phyloP scores from a whole-genome alignment of 2,888 invertebrate genomes.

The Calliscelio sp. region DNA sequence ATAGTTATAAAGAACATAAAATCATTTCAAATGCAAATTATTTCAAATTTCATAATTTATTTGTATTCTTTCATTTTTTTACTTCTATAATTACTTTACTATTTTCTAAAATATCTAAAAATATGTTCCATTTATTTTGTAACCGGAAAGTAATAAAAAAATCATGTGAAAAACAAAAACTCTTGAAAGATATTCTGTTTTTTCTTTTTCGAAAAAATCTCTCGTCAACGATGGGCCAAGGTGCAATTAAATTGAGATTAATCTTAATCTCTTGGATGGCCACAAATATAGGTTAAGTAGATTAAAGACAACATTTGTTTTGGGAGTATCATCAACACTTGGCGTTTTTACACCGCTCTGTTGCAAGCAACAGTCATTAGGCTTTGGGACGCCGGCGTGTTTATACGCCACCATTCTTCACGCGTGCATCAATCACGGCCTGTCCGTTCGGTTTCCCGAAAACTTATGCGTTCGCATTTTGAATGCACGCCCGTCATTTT shows the following conservation, averaged over 20 bases:
- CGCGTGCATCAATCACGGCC: conserved; percentile 84
- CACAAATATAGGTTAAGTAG: conserved; percentile 51
- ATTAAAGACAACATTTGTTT: conserved; percentile 63
- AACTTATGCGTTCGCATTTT: conserved; percentile 56
- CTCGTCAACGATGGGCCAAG: neutral
- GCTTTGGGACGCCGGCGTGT: conserved; percentile 83
- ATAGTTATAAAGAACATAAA: too few relatives aligned
- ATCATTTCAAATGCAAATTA: too few relatives aligned
- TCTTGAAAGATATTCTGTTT: too few relatives aligned
- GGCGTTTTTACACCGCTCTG: conserved; percentile 67
- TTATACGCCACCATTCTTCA: conserved; percentile 83
- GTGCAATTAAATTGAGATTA: conserved; percentile 53
- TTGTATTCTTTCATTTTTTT: too few relatives aligned
- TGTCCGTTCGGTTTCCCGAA: conserved; percentile 77
- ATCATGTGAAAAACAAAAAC: too few relatives aligned
- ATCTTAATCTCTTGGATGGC: conserved; percentile 47
- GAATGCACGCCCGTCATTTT: conserved; percentile 55
- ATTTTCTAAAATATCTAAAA: too few relatives aligned
- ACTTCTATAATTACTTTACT: too few relatives aligned
- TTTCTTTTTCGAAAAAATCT: neutral
- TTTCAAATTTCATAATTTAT: too few relatives aligned
- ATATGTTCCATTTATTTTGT: too few relatives aligned
- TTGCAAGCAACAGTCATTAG: conserved; percentile 80
- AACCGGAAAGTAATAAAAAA: too few relatives aligned
- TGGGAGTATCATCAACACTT: conserved; percentile 53